Evolutionary conservation across 2,888 invertebrate species (phyloP).

Genomic region (Macropis europaea): DNA sequence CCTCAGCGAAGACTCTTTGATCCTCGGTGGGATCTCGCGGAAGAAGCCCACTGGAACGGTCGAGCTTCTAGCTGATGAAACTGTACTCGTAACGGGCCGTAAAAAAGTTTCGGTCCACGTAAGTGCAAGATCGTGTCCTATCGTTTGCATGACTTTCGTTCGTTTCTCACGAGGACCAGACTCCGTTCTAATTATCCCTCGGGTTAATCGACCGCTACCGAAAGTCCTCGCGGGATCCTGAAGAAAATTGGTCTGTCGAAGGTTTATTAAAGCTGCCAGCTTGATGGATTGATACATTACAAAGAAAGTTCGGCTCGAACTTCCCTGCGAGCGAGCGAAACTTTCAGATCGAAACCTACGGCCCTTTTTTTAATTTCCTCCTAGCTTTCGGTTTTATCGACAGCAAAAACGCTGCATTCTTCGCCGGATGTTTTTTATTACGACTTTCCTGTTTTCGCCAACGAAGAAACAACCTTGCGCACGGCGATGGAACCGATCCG

Average conservation of each 20-base stretch:
- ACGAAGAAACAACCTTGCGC: not conserved
- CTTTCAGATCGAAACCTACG: not conserved
- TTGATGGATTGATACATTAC: constrained; percentile 15
- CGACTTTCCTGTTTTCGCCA: not conserved
- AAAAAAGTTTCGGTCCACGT: constrained; percentile 32
- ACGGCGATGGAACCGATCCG: not conserved
- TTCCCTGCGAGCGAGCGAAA: not conserved
- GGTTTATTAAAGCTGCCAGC: constrained; percentile 14
- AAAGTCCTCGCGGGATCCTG: not conserved
- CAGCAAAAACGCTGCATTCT: not conserved
- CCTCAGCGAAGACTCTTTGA: constrained; percentile 30
- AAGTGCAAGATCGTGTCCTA: constrained; percentile 52
- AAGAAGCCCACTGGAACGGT: not conserved
- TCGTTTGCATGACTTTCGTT: constrained; percentile 30
- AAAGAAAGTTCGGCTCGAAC: not conserved
- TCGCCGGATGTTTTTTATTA: constrained; percentile 1
- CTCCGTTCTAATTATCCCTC: constrained; percentile 37
- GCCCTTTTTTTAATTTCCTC: not conserved
- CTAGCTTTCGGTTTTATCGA: not conserved
- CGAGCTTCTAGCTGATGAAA: not conserved
- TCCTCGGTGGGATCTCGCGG: constrained; percentile 9
- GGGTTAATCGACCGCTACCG: constrained; percentile 12
- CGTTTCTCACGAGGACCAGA: not conserved
- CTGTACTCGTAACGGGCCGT: constrained; percentile 15
- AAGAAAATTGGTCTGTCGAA: constrained; percentile 35